Base-by-base conservation (phyloP, 2,113 vertebrate species). In the Barbus barbus region DNA sequence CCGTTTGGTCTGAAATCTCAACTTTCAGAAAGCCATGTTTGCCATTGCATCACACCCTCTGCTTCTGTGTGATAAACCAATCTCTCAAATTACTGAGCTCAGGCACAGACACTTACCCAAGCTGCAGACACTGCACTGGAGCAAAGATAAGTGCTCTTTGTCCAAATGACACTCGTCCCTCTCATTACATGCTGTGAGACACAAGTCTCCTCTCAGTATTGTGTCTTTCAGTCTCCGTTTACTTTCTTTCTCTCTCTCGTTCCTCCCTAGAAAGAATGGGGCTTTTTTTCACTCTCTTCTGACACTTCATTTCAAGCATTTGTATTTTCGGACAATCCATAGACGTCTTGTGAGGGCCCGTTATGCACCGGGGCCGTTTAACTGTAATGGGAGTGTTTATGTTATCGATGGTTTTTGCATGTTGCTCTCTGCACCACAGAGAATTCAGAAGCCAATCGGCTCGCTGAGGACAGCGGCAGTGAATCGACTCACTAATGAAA, bases 281-380 rank as follows among this genome's bases (percentile, higher is more conserved):
- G 4, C 48, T 53, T 51, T 14, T n/a, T 18, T 2, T 48, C 76
- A 22, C 18, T 31, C 38, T 38, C 33, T 38, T 14, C 51, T 36
- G 48, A 28, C 67, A 33, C 87, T 90, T 74, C 84, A 87, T 91
- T 89, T 87, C 80, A 84, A 75, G 74, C 44, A 56, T 85, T 85
- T 81, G 67, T 80, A 85, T 84, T 80, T 91, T 67, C 80, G 77
- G 58, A 51, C 90, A 75, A 86, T 83, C 79, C 86, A 77, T 46
- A 61, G 67, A 53, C 46, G 4, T 11, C 13, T 20, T 86, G 82
- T 81, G 79, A 73, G 5, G 26, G 51, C 26, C 48, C 8, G 69
- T 83, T 86, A 84, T 81, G 79, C 26, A 71, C 51, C 78, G 0
- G 5, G 24, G 48, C 16, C 18, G 28, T 77, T 77, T 22, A 77